These are phyloP conservation scores for Pterostichus niger DNA, from an alignment of 2,888 invertebrate species.

Conservation along the genomic window DNA sequence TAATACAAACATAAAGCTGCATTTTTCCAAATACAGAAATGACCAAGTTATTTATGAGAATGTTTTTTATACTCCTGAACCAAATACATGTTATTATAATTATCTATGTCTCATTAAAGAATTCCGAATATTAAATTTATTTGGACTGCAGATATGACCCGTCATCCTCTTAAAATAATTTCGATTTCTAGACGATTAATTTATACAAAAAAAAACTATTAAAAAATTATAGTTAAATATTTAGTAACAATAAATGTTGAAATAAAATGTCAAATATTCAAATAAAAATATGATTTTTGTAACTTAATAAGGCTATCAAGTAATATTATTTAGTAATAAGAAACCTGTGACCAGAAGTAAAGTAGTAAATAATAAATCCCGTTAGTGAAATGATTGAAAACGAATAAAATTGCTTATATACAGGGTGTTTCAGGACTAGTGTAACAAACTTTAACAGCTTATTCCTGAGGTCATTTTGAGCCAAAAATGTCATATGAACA, in stretches of 20 bases:
- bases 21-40: not conserved
- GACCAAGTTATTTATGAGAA: not conserved
- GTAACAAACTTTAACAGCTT: no score
- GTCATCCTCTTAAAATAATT: not conserved
- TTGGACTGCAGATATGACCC: not conserved
- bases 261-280: not conserved
- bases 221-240: not conserved
- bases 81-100: not conserved
- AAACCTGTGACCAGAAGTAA: not conserved
- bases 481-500: no score
- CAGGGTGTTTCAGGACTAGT: no score
- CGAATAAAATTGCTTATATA: not conserved
- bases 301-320: not conserved
- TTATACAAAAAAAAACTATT: constrained; percentile 1
- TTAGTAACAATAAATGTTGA: constrained; percentile 4
- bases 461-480: no score
- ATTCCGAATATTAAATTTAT: not conserved
- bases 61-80: not conserved
- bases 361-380: not conserved
- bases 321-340: not conserved
- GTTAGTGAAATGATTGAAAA: not conserved
- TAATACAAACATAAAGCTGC: not conserved
- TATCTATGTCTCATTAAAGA: not conserved
- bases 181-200: constrained; percentile 6
- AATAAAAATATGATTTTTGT: not conserved